Evolutionary conservation across 2,888 invertebrate species (phyloP).

Genomic region (Dyspetes luteomarginatus): DNA sequence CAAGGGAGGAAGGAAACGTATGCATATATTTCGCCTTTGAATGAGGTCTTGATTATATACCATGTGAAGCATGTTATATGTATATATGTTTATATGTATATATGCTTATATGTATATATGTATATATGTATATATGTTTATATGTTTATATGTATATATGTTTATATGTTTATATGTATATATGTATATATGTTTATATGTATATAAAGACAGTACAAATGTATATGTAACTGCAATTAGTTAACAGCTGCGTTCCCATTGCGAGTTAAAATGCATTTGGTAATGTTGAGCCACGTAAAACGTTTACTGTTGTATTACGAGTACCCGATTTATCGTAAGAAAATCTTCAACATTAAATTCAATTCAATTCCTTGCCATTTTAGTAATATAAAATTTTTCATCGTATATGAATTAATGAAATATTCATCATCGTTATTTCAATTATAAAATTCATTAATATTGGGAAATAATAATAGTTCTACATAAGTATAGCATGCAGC

Average conservation of each 20-base stretch:
- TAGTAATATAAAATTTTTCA: neutral
- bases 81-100: neutral
- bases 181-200: neutral
- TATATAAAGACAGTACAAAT: no score
- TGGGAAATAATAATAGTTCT: no score
- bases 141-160: neutral
- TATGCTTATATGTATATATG: neutral
- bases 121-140: no score
- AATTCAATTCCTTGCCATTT: neutral
- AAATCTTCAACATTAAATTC: neutral
- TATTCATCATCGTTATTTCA: no score
- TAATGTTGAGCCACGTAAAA: no score
- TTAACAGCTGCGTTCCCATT: no score
- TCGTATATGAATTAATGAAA: neutral
- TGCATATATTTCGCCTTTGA: slow-evolving; percentile 35
- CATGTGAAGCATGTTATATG: neutral
- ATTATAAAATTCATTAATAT: no score
- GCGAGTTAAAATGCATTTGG: no score
- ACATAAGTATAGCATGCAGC: no score
- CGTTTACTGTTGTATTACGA: neutral
- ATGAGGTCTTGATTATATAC: slow-evolving; percentile 44
- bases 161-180: neutral
- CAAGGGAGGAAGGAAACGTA: slow-evolving; percentile 8
- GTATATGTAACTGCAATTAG: no score
- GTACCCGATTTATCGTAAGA: neutral